Conservation (phyloP, 2,797 vertebrate genomes). For the Sciaenops ocellatus region DNA sequence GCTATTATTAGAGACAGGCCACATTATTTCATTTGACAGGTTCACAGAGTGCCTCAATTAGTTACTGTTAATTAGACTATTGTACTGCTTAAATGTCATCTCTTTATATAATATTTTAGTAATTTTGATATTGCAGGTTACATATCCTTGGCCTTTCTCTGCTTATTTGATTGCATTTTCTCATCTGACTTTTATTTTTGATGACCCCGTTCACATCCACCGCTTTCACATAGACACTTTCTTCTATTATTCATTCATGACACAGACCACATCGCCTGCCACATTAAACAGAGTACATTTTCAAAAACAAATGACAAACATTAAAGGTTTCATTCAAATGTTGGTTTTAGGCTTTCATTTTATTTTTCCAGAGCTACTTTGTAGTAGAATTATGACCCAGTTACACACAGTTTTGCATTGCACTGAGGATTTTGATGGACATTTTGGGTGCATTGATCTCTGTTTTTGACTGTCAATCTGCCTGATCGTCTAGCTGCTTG, state of each 20-base stretch:
- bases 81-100: slow-evolving; percentile 26
- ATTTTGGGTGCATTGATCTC: neutral
- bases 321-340: neutral
- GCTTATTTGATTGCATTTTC: neutral
- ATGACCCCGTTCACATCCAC: neutral
- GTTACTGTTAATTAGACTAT: slow-evolving; percentile 43
- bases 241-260: neutral
- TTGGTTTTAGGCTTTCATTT: neutral
- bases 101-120: slow-evolving; percentile 17
- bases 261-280: neutral
- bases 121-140: slow-evolving; percentile 1
- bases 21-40: slow-evolving; percentile 57
- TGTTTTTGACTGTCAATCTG: neutral
- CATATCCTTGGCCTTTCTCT: neutral
- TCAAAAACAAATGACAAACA: neutral
- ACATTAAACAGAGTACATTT: neutral
- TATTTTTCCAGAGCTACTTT: neutral
- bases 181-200: neutral
- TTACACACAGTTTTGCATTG: neutral
- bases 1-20: slow-evolving; percentile 47
- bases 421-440: neutral
- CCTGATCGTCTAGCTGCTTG: neutral
- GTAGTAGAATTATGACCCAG: neutral
- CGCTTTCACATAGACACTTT: neutral
- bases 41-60: slow-evolving; percentile 50